phyloP scores from a whole-genome alignment of 2,113 vertebrate genomes.

The Tragelaphus buxtoni region DNA sequence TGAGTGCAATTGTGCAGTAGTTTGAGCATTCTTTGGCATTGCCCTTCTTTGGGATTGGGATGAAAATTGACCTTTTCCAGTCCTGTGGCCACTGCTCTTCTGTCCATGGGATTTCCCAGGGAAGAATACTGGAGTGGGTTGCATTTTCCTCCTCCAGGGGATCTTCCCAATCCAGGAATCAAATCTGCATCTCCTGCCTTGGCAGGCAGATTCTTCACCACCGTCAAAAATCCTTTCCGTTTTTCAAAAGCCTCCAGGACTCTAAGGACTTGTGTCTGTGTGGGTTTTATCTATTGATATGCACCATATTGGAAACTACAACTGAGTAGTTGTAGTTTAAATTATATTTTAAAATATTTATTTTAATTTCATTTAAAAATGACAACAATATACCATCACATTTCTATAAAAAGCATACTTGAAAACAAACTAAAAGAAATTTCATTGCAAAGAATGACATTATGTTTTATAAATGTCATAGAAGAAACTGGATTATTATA shows the following conservation, averaged over 20 bases:
- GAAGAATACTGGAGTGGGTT: not conserved
- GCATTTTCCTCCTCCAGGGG: not conserved
- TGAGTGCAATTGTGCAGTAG: too few relatives aligned
- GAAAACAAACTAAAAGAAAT: not conserved
- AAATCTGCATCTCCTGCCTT: not conserved
- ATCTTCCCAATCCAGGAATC: not conserved
- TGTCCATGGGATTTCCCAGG: not conserved
- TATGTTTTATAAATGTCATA: not conserved
- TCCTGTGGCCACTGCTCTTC: not conserved
- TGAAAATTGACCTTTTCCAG: too few relatives aligned
- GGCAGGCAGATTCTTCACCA: not conserved
- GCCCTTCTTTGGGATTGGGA: too few relatives aligned
- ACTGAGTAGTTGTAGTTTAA: not conserved
- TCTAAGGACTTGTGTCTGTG: not conserved
- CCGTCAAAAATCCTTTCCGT: not conserved
- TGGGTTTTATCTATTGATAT: not conserved
- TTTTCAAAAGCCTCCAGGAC: not conserved
- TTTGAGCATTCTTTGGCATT: too few relatives aligned
- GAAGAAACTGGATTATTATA: not conserved
- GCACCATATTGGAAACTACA: not conserved
- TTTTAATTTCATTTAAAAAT: not conserved
- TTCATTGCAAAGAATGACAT: not conserved
- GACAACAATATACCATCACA: not conserved
- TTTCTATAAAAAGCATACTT: not conserved
- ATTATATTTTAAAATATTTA: not conserved